A percentile compares a stretch with the other conserved stretches of the same genome.
phyloP scores from a whole-genome alignment of 2,888 invertebrate genomes.

The Barypeithes pellucidus region DNA sequence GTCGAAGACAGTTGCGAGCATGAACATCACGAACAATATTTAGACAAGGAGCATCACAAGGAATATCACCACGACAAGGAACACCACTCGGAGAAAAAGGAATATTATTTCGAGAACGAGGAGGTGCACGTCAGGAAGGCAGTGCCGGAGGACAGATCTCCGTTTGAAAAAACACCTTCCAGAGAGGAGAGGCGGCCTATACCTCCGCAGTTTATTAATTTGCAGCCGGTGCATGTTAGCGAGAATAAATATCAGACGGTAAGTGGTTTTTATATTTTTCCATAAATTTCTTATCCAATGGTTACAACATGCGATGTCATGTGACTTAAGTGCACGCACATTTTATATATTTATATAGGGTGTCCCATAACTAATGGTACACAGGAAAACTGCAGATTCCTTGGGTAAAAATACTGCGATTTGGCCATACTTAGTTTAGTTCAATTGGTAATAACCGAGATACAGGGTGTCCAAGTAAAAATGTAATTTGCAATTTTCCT shows the following conservation, averaged over 20 bases:
- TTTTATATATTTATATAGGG: too few relatives aligned
- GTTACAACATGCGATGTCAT: too few relatives aligned
- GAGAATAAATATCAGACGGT: conserved; percentile 67
- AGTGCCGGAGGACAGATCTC: conserved; percentile 43
- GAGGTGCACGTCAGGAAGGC: conserved; percentile 40
- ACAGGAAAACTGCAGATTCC: too few relatives aligned
- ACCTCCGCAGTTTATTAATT: conserved; percentile 69
- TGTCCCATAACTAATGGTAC: too few relatives aligned
- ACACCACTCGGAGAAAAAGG: conserved; percentile 54
- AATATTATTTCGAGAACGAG: conserved; percentile 53
- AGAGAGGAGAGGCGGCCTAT: conserved; percentile 60
- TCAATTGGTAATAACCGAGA: too few relatives aligned
- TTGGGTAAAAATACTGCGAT: too few relatives aligned
- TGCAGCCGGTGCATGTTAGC: conserved; percentile 63
- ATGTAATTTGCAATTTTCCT: too few relatives aligned
- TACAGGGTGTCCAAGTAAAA: too few relatives aligned
- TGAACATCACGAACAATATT: conserved; percentile 41
- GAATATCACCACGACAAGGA: conserved; percentile 54
- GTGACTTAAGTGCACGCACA: too few relatives aligned
- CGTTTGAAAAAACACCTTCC: conserved; percentile 59
- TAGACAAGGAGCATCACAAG: conserved; percentile 37
- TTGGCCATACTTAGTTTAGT: too few relatives aligned
- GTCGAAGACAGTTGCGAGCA: conserved; percentile 58
- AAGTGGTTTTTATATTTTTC: conserved; percentile 58
- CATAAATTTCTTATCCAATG: too few relatives aligned